phyloP scores from a whole-genome alignment of 2,113 vertebrate species.

The Campylomormyrus numenius region DNA sequence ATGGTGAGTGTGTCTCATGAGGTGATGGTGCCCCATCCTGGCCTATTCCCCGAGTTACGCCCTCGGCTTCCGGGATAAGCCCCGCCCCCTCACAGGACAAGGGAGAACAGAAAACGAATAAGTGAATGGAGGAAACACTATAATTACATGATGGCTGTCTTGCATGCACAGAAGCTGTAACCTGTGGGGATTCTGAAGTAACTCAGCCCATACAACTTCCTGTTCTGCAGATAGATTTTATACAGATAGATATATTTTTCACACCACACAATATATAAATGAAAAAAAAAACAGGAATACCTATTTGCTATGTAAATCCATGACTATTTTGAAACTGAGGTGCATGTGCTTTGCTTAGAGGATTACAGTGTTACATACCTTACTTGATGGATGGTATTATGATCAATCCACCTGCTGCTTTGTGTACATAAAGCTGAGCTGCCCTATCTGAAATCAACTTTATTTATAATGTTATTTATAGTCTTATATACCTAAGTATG shows the following conservation, averaged over 20 bases:
- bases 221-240: not conserved
- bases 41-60: too few relatives aligned
- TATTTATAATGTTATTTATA: not conserved
- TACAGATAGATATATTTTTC: not conserved
- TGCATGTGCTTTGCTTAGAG: not conserved
- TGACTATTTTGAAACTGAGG: not conserved
- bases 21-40: not conserved
- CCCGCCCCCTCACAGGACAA: not conserved
- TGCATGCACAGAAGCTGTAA: not conserved
- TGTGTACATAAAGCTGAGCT: not conserved
- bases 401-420: not conserved
- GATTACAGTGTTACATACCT: not conserved
- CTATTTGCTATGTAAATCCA: not conserved
- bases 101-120: not conserved
- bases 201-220: not conserved
- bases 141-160: not conserved
- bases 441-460: not conserved
- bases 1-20: not conserved
- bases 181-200: not conserved
- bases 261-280: not conserved
- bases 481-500: not conserved
- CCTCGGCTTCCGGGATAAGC: not conserved
- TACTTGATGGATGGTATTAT: not conserved
- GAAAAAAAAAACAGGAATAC: not conserved
- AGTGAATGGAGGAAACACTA: not conserved